Evolutionary conservation across 2,797 vertebrate species (phyloP), one percentile per base, ranked within the genome.

Genomic region (Falco berigora): DNA sequence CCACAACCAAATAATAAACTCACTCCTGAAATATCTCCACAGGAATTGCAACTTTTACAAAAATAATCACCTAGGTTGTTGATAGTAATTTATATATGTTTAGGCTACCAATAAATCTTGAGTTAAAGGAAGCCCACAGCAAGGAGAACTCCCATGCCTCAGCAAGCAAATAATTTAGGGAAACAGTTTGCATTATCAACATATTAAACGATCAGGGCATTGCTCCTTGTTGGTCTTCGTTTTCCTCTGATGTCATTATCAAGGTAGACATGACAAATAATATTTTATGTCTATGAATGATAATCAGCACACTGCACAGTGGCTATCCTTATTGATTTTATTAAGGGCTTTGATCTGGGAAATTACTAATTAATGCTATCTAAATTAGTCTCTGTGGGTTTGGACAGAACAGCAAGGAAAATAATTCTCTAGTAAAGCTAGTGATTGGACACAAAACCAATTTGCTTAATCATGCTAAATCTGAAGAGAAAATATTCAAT

Each of bases 401-500:
- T 91, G 92, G 96, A 72, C 50, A 89, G 68, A 96, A 53, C 83
- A 89, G 94, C 56, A 71, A 71, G 86, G 75, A 89, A 90, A 87
- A 95, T 89, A 94, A 94, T 92, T 94, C 63, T 89, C 49, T 77
- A 11, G 1, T 77, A 87, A 94, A 90, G 42, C 42, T 34, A 47
- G 42, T 5, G 32, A 85, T n/a, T 87, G 86, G 92, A 87, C 61
- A 80, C 56, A 89, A 96, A 96, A 42, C 34, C 5, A 13, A 73
- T 94, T 92, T 91, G 74, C 82, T 96, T 96, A 95, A 97, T 96
- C 32, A 10, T 74, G 72, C 64, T 91, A 93, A 94, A 96, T 95
- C 90, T 85, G 72, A 92, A 93, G 90, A 96, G 71, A 97, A 96
- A 95, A 94, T 95, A 94, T 94, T 93, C 95, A 94, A 94, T 97